A percentile compares a stretch with the other conserved stretches of the same genome.
Evolutionary conservation across 2,113 vertebrate species (phyloP).

Genomic region (Corythaixoides concolor): DNA sequence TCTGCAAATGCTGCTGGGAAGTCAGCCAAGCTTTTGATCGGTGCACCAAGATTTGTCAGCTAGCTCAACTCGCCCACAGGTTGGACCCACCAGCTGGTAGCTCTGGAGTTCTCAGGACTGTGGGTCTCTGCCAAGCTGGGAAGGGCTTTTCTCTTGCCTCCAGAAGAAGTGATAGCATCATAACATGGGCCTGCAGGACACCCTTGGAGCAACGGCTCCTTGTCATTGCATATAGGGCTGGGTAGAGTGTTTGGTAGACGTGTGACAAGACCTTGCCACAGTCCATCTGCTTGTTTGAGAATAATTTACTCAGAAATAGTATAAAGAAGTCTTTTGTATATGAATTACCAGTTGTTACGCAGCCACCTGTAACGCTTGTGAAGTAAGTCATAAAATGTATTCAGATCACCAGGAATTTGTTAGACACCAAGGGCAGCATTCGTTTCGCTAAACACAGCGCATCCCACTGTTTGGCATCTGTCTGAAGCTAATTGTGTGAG

Average conservation of each 20-base stretch:
- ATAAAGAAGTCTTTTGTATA: background rate
- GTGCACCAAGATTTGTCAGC: background rate
- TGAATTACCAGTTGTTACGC: background rate
- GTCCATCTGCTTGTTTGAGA: background rate
- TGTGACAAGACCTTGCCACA: background rate
- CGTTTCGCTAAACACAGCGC: background rate
- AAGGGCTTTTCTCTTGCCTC: background rate
- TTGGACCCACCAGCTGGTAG: background rate
- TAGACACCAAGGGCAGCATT: background rate
- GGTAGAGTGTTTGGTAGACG: background rate
- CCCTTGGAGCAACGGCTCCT: accelerated
- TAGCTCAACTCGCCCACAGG: background rate
- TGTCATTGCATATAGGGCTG: background rate
- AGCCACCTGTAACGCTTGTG: background rate
- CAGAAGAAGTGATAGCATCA: background rate
- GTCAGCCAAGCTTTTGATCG: background rate
- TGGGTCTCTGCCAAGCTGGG: background rate
- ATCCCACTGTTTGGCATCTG: background rate
- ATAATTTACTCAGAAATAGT: background rate
- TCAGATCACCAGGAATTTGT: background rate
- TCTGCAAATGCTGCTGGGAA: background rate
- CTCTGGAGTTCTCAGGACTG: background rate
- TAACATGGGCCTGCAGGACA: background rate
- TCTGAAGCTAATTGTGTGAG: background rate
- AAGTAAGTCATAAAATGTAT: background rate